Evolutionary conservation across 2,888 invertebrate genomes (phyloP).

Genomic region (Drosophila putrida): DNA sequence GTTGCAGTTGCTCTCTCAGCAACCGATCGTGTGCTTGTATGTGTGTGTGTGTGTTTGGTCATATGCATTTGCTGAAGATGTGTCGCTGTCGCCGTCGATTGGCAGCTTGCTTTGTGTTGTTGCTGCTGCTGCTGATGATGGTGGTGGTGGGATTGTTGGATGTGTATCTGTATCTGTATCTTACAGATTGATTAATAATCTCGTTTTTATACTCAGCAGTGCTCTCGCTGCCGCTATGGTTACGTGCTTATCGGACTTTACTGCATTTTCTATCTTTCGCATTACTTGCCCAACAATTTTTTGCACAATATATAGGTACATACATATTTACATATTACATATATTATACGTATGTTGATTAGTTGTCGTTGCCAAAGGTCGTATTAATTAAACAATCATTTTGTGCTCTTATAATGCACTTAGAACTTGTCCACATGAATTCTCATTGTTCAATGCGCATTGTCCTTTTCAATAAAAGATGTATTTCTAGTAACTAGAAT

Average conservation of each 20-base stretch:
- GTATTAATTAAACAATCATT: conserved; percentile 69
- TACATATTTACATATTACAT: conserved; percentile 2
- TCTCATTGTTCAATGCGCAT: background rate
- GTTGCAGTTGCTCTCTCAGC: conserved; percentile 47
- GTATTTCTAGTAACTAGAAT: too few relatives aligned
- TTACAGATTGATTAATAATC: conserved; percentile 78
- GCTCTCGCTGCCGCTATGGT: conserved; percentile 52
- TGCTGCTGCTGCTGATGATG: conserved; percentile 15
- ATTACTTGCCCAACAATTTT: conserved; percentile 38
- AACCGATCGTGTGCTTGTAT: conserved; percentile 48
- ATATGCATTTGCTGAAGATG: conserved; percentile 65
- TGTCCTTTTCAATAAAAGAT: conserved; percentile 11
- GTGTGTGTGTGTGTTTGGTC: conserved; percentile 45
- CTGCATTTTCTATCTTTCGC: conserved; percentile 67
- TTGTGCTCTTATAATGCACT: conserved; percentile 25
- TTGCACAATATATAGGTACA: conserved; percentile 9
- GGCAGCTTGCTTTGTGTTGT: conserved; percentile 53
- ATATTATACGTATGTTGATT: conserved; percentile 26
- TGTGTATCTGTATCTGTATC: conserved; percentile 70
- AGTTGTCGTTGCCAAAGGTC: conserved; percentile 56
- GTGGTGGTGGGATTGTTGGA: conserved; percentile 47
- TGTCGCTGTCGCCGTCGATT: conserved; percentile 64
- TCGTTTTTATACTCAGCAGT: conserved; percentile 68
- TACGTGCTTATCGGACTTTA: conserved; percentile 78
- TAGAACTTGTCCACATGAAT: conserved; percentile 7